Base-by-base conservation (phyloP, 2,797 vertebrate species). In the Mus caroli region DNA sequence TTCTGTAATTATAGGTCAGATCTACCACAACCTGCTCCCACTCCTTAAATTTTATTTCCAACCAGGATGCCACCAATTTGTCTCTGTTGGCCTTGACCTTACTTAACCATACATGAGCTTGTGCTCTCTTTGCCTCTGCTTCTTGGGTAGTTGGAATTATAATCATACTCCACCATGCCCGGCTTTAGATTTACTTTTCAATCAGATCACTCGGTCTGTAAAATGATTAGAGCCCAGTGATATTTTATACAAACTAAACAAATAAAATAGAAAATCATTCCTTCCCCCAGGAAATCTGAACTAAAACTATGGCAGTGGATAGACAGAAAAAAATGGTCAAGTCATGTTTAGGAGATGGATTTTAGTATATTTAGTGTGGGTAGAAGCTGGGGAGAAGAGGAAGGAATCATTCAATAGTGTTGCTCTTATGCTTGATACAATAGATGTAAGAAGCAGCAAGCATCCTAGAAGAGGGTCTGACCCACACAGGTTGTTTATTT, bases 171-270 rank as follows among this genome's bases (percentile, higher is more conserved):
- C 17, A 8, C 40, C 13, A 58, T 71, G n/a, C 8, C 22, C 3
- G 40, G n/a, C 22, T 75, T 56, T 58, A 93, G 11, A 54, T 76
- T 92, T 90, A 11, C 43, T 79, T 96, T 91, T 78, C 24, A 73
- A 52, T 4, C 50, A 50, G 28, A 19, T 8, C 19, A 1, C 14
- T 62, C 19, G 54, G 17, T 34, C 62, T 87, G 8, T 46, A 88
- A 34, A 90, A 84, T 46, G 31, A 37, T 60, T 46, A 37, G 31
- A 95, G 2, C 4, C 84, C 37, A 84, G 88, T 17, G 24, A 91
- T 9, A 77, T 95, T 92, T 91, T 78, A 43, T 62, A 7, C 6
- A 13, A 40, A 56, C 15, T 71, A 17, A 79, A 50, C 15, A 76
- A 26, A 64, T 64, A n/a, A 69, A 69, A 69, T 3, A 69, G 31